A percentile compares a stretch with the other conserved stretches of the same genome.
Conservation (phyloP, 2,113 vertebrate genomes). For the Steatornis caripensis region DNA sequence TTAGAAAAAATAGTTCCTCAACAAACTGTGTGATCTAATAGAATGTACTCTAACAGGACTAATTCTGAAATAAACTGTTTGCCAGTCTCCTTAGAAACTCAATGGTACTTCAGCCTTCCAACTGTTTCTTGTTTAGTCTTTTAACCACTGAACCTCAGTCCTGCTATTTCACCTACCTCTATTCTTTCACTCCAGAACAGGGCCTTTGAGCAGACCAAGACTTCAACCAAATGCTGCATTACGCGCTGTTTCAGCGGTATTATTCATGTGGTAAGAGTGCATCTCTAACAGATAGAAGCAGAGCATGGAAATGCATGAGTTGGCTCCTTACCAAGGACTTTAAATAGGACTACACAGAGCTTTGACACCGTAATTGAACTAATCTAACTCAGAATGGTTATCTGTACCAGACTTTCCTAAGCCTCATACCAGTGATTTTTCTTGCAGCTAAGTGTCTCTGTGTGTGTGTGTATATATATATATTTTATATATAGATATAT, state of each 20-base stretch:
- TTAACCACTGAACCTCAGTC: background rate
- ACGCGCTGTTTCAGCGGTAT: background rate
- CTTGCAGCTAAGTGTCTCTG: background rate
- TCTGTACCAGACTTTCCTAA: background rate
- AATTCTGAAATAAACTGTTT: background rate
- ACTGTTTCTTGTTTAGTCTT: background rate
- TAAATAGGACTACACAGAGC: background rate
- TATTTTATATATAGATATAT: too few relatives aligned
- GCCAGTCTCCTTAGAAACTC: background rate
- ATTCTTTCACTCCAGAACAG: background rate
- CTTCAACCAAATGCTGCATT: background rate
- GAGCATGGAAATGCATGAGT: background rate
- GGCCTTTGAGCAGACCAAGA: background rate
- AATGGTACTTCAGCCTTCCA: background rate
- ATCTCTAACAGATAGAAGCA: background rate
- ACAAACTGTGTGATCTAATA: background rate
- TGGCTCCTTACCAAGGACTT: background rate
- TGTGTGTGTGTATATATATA: fast-evolving
- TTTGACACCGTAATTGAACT: background rate
- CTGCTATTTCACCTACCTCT: background rate
- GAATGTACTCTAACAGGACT: background rate
- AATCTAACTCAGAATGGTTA: background rate
- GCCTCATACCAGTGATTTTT: background rate
- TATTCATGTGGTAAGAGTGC: background rate
- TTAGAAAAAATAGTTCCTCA: background rate